Evolutionary conservation across 2,113 vertebrate genomes (phyloP).

Genomic region (Cephalopterus ornatus): DNA sequence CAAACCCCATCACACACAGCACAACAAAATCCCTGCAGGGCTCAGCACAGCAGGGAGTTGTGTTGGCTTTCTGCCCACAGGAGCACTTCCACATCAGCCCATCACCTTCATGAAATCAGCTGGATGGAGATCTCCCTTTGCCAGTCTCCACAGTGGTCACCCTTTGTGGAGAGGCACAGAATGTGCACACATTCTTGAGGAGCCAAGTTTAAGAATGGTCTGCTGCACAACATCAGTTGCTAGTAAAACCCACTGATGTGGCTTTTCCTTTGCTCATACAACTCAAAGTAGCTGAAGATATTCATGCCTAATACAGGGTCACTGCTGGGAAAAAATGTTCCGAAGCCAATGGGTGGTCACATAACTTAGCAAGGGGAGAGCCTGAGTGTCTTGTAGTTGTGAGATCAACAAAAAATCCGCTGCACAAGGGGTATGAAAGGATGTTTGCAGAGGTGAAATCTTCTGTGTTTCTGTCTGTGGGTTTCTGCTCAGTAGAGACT

Average conservation of each 20-base stretch:
- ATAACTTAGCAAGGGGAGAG: neutral
- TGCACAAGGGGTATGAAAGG: neutral
- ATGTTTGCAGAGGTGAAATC: neutral
- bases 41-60: neutral
- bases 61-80: neutral
- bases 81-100: neutral
- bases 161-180: neutral
- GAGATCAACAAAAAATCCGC: neutral
- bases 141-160: rapidly evolving
- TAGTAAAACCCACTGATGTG: neutral
- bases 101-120: neutral
- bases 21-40: neutral
- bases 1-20: neutral
- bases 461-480: rapidly evolving
- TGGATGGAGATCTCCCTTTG: neutral
- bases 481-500: neutral
- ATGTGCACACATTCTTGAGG: neutral
- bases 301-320: neutral
- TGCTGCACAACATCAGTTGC: neutral
- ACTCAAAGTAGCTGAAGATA: neutral
- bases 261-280: neutral
- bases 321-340: neutral
- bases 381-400: neutral
- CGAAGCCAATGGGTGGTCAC: neutral
- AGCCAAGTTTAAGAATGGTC: neutral